phyloP scores from a whole-genome alignment of 2,888 invertebrate species.

The Harpagoxenus sublaevis region DNA sequence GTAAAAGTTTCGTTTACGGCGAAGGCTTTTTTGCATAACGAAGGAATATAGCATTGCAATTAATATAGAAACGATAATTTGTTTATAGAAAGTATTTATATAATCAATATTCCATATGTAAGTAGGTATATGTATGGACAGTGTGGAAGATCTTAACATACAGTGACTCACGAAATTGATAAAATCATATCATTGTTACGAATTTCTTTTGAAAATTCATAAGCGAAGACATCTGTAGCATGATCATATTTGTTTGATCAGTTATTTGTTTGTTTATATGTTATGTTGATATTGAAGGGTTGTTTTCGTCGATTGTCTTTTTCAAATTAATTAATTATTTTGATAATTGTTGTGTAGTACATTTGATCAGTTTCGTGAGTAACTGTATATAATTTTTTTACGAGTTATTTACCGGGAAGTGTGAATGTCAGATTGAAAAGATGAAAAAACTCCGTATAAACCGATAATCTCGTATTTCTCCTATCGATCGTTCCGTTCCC shows the following conservation, averaged over 20 bases:
- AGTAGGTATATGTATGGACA: neutral
- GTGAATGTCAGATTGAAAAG: constrained; percentile 9
- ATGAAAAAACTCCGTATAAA: constrained; percentile 12
- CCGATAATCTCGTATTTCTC: neutral
- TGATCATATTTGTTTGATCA: no score
- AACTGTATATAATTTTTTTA: neutral
- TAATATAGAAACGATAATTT: neutral
- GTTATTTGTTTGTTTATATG: no score
- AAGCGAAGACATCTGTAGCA: no score
- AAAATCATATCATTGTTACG: no score
- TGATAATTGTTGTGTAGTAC: no score
- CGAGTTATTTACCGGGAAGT: neutral
- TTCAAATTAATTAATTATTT: no score
- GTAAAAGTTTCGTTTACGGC: neutral
- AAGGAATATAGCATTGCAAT: neutral
- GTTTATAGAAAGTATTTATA: neutral
- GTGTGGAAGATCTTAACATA: neutral
- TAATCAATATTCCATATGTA: neutral
- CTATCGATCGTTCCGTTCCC: neutral
- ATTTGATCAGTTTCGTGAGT: no score
- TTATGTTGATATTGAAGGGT: no score
- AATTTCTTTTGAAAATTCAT: no score
- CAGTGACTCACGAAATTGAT: no score
- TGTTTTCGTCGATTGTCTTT: no score
- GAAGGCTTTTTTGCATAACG: neutral